Conservation (phyloP, 2,888 invertebrate genomes). For the Tetragonula carbonaria region DNA sequence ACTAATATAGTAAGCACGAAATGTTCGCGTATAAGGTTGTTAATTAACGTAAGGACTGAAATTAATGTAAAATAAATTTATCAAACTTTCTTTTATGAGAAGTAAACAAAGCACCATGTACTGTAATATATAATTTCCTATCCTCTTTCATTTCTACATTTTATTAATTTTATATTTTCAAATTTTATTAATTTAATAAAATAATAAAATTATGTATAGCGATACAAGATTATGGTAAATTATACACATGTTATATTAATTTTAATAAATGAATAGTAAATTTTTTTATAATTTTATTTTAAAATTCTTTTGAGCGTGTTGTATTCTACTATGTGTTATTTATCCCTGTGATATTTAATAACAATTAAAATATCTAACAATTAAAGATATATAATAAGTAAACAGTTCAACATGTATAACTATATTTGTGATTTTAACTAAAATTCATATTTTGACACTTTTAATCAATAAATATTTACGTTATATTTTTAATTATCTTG, state of each 20-base stretch:
- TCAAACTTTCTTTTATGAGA: conserved; percentile 44
- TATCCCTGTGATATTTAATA: not conserved
- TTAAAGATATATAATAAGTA: not conserved
- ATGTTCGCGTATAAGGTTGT: conserved; percentile 47
- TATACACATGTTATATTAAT: conserved; percentile 19
- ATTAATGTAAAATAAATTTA: conserved; percentile 56
- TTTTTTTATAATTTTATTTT: conserved; percentile 26
- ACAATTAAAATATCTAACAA: not conserved
- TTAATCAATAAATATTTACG: not conserved
- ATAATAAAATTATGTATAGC: conserved; percentile 1
- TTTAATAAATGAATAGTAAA: conserved; percentile 16
- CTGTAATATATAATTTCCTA: conserved; percentile 8
- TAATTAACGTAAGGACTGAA: conserved; percentile 54
- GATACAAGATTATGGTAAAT: conserved; percentile 21
- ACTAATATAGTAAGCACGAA: conserved; percentile 41
- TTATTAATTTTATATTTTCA: conserved; percentile 19
- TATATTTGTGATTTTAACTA: no score
- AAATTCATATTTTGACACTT: no score
- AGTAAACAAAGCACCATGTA: conserved; percentile 21
- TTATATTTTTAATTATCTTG: not conserved
- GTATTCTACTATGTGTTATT: conserved; percentile 21
- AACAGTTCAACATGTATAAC: not conserved
- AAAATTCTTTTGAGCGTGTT: conserved; percentile 23
- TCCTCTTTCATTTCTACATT: conserved; percentile 22
- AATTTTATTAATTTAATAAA: not conserved